Conservation (phyloP, 1,140 invertebrate species). For the Nixonia krombeini region DNA sequence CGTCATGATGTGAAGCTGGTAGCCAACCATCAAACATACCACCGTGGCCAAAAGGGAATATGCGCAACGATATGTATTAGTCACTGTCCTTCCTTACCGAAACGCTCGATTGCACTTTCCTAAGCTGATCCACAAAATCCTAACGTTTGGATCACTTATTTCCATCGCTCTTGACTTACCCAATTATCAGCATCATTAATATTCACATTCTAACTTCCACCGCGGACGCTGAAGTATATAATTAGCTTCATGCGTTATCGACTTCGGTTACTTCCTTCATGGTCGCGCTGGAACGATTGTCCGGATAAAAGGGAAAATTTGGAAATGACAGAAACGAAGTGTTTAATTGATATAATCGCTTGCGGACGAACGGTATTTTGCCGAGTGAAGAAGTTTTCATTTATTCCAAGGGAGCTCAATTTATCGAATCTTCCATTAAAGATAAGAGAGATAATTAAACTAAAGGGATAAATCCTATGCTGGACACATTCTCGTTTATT, state of each 20-base stretch:
- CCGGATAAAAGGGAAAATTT: too few relatives aligned
- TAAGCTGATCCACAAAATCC: too few relatives aligned
- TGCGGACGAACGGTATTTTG: constrained; percentile 3
- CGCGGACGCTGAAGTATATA: too few relatives aligned
- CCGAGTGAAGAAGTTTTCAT: constrained; percentile 5
- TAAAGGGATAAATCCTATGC: constrained; percentile 14
- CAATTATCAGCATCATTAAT: too few relatives aligned
- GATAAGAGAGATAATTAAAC: constrained; percentile 15
- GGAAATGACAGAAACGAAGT: too few relatives aligned
- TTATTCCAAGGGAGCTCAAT: constrained; percentile 9
- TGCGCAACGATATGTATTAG: constrained; percentile 6
- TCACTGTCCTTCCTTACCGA: constrained; percentile 28
- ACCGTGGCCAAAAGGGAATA: constrained; percentile 18
- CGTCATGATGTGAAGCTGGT: constrained; percentile 12
- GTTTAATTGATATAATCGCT: constrained; percentile 1
- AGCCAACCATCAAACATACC: constrained; percentile 25
- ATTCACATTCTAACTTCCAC: too few relatives aligned
- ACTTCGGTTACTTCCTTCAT: too few relatives aligned
- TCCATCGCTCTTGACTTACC: too few relatives aligned
- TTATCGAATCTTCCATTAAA: constrained; percentile 17
- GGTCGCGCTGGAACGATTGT: too few relatives aligned
- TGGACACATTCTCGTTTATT: constrained; percentile 15
- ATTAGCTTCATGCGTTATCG: too few relatives aligned
- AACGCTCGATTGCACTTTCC: too few relatives aligned
- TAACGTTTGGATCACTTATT: too few relatives aligned